phyloP scores from a whole-genome alignment of 2,113 vertebrate species.

The Nothoprocta pentlandii region DNA sequence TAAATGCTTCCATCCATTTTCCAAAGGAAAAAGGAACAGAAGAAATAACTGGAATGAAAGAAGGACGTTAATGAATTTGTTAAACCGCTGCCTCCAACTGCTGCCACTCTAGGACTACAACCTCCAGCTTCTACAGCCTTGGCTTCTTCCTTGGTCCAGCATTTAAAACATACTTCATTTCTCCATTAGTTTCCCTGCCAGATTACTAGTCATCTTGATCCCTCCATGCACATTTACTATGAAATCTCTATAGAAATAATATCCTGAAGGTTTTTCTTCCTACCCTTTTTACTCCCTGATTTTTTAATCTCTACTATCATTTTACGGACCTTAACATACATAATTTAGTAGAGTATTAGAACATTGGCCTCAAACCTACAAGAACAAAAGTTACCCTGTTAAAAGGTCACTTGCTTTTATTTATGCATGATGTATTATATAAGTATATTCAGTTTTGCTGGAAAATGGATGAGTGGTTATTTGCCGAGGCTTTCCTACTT shows the following conservation, averaged over 20 bases:
- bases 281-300: neutral
- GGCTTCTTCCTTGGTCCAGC: neutral
- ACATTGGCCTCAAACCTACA: neutral
- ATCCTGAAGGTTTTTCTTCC: neutral
- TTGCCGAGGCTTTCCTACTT: constrained; percentile 28
- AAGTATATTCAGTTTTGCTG: constrained; percentile 13
- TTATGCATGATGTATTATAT: constrained; percentile 45
- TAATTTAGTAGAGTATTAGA: constrained; percentile 18
- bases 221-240: neutral
- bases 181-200: neutral
- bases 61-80: neutral
- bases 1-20: neutral
- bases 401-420: constrained; percentile 49
- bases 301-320: constrained; percentile 17
- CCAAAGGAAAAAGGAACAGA: neutral
- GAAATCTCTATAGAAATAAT: neutral
- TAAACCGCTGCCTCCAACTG: neutral
- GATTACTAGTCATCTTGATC: neutral
- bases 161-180: neutral
- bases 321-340: neutral
- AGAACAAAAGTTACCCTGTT: constrained; percentile 30
- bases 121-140: neutral
- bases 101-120: neutral
- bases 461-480: constrained; percentile 25
- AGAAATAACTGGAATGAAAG: neutral